Percentiles rank a stretch among this genome's conserved stretches.
phyloP scores from a whole-genome alignment of 2,888 invertebrate genomes.

The Trichacis sp. region DNA sequence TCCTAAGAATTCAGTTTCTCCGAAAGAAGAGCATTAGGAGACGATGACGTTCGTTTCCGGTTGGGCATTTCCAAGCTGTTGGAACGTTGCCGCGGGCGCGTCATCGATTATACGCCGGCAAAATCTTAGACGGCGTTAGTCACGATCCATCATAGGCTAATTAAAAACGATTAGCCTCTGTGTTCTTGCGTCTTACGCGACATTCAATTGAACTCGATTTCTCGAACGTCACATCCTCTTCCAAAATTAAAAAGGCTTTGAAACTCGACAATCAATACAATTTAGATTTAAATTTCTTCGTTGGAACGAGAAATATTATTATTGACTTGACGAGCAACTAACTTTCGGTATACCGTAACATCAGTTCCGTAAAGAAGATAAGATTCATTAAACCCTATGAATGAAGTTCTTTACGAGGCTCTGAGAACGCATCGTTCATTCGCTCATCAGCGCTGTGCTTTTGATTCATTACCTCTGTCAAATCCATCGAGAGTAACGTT shows the following conservation, averaged over 20 bases:
- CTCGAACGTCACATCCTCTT: conserved; percentile 1
- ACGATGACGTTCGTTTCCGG: conserved; percentile 34
- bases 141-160: conserved; percentile 37
- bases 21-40: background rate
- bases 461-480: background rate
- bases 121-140: conserved; percentile 26
- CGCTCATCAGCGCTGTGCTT: too few species aligned
- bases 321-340: too few species aligned
- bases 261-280: background rate
- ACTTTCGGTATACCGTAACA: background rate
- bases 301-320: background rate
- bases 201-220: background rate
- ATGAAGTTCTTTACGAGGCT: background rate
- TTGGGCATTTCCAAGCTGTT: conserved; percentile 27
- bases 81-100: conserved; percentile 18
- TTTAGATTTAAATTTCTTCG: background rate
- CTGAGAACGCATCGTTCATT: too few species aligned
- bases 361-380: background rate
- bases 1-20: too few species aligned
- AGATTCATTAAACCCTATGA: background rate
- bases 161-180: conserved; percentile 34
- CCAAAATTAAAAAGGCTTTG: background rate
- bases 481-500: background rate
- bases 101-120: conserved; percentile 25
- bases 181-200: conserved; percentile 17